These are phyloP conservation scores for Caenorhabditis sp. DNA, from an alignment of 2,888 invertebrate species.

Conservation along the genomic window DNA sequence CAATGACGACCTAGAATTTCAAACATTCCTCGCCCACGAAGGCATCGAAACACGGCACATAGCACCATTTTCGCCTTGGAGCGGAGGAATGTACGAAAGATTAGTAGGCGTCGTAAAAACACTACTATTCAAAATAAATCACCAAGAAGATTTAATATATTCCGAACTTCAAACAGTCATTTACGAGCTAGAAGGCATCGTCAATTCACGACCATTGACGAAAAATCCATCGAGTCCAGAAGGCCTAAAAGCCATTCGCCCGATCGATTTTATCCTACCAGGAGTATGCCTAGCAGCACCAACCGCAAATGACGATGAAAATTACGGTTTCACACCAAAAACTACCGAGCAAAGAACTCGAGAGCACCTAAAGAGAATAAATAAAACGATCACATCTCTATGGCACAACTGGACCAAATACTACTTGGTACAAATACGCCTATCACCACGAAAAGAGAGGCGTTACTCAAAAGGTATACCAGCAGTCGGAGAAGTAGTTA, in stretches of 20 bases:
- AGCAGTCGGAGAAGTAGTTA: neutral
- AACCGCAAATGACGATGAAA: neutral
- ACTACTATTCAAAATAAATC: neutral
- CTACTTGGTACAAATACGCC: neutral
- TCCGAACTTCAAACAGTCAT: neutral
- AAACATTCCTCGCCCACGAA: too few relatives aligned
- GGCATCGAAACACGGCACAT: neutral
- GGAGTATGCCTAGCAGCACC: neutral
- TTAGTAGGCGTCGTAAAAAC: neutral
- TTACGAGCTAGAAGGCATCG: neutral
- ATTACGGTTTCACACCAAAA: neutral
- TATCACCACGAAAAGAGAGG: neutral
- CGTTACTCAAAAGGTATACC: neutral
- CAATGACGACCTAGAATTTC: too few relatives aligned
- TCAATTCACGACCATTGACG: neutral
- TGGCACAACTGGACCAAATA: neutral
- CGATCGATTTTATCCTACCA: neutral
- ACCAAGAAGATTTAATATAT: neutral
- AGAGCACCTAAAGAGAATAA: neutral
- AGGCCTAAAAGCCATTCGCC: neutral
- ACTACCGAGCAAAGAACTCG: neutral
- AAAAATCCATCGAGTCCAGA: neutral
- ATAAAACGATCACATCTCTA: neutral
- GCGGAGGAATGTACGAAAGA: neutral
- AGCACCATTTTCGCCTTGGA: conserved; percentile 1